These are phyloP conservation scores for Monomorium pharaonis DNA, from an alignment of 1,140 invertebrate species.

Conservation along the genomic window DNA sequence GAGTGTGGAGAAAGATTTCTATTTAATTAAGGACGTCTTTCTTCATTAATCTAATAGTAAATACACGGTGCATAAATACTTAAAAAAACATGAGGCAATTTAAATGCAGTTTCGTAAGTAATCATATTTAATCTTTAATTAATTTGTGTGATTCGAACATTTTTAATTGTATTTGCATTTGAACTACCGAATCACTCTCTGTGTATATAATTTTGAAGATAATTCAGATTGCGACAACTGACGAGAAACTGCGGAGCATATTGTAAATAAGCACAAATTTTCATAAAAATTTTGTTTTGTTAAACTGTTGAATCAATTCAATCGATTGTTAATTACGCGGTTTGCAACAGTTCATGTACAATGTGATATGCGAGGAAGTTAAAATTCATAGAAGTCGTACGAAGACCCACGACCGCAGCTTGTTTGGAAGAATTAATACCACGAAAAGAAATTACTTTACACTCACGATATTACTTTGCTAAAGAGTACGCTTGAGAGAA, in stretches of 20 bases:
- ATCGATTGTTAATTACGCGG: neutral
- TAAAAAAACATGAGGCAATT: neutral
- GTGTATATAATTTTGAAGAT: neutral
- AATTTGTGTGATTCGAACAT: neutral
- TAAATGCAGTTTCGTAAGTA: neutral
- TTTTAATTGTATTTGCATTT: neutral
- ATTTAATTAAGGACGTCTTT: constrained; percentile 31
- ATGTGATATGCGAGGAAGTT: constrained; percentile 14
- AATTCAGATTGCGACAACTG: neutral
- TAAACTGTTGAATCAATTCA: neutral
- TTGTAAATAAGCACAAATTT: neutral
- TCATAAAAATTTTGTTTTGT: neutral
- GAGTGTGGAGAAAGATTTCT: constrained; percentile 7
- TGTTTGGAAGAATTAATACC: constrained; percentile 67
- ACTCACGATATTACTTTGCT: constrained; percentile 16
- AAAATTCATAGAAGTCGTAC: constrained; percentile 46
- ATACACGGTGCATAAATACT: neutral
- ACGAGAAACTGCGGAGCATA: neutral
- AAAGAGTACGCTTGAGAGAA: neutral
- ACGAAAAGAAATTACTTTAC: constrained; percentile 1
- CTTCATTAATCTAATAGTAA: constrained; percentile 3
- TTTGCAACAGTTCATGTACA: constrained; percentile 8
- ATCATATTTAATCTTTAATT: neutral
- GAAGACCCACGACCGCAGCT: constrained; percentile 57
- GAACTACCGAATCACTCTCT: neutral